Evolutionary conservation across 2,888 invertebrate genomes (phyloP), one percentile per base, ranked within the genome.

Genomic region (Molorchus minor): DNA sequence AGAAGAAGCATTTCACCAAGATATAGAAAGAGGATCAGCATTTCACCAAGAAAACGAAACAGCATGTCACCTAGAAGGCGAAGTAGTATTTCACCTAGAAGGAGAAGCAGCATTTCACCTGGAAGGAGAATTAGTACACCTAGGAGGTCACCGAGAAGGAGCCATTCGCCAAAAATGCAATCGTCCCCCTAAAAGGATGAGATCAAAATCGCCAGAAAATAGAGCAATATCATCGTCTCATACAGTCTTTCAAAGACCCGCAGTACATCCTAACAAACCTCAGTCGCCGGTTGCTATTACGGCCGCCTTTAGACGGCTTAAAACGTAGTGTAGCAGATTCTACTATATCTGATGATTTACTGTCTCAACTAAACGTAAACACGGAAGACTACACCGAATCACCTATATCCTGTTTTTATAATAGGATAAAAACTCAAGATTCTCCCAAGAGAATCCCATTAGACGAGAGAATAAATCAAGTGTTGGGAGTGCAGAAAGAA

Each of bases 401-500:
- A 7, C 76, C 69, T 13, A 46, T 65, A 0, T 47, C 62, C n/a
- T 52, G 57, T 8, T 68, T 54, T 47, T 67, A 60, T 49, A 60
- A 58, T 19, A 30, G 33, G 43, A 25, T 25, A 17, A 51, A 43
- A 46, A 10, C 15, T 8, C 7, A 25, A 13, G 62, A 70, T 17
- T 86, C 86, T 0, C 86, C 86, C 0, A 85, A 84, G 73, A 78
- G 87, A 52, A 75, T 85, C 10, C 85, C 87, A 0, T 78, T 87
- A 5, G 87, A 87, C 61, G 86, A 86, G 65, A 78, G 87, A 72
- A 81, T 87, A 58, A 85, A 84, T 71, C 79, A 85, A 56, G 87
- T 86, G 62, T 76, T 87, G 65, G 87, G 87, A 3, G 80, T 84
- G 35, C 82, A 82, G 53, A 82, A 83, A 56, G 74, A 75, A 46